A percentile compares a stretch with the other conserved stretches of the same genome.
These are phyloP conservation scores for Chrysemys picta DNA, from an alignment of 2,113 vertebrate genomes.

Conservation along the genomic window DNA sequence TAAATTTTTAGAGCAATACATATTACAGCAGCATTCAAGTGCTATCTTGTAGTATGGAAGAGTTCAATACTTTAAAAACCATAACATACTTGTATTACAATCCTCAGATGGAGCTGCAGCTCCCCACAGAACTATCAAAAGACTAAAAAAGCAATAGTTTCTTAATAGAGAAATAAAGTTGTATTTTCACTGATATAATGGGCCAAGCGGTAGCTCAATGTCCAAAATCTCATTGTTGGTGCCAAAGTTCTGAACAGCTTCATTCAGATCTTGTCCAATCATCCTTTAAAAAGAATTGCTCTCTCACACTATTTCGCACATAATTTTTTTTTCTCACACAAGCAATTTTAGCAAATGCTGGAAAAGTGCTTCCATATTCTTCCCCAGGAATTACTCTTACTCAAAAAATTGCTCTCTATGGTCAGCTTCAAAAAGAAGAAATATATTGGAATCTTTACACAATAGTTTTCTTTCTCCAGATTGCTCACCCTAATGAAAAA, in stretches of 20 bases:
- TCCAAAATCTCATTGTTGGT: background rate
- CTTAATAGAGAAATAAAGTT: background rate
- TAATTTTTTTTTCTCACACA: background rate
- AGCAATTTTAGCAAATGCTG: background rate
- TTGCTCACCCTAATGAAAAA: background rate
- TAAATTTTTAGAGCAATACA: background rate
- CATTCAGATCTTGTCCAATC: background rate
- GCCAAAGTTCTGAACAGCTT: background rate
- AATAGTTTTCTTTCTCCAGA: background rate
- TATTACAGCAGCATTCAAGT: background rate
- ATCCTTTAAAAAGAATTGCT: background rate
- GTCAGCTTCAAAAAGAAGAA: background rate
- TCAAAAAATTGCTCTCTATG: background rate
- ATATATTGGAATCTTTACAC: fast-evolving
- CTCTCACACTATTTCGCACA: fast-evolving
- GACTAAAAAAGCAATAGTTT: background rate
- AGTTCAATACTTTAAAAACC: background rate
- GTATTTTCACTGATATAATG: background rate
- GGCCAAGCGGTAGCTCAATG: fast-evolving
- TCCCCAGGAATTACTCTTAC: background rate
- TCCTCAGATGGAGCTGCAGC: background rate
- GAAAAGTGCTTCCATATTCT: background rate
- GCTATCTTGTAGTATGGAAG: background rate
- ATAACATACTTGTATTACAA: background rate
- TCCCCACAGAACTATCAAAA: background rate